A percentile compares a stretch with the other conserved stretches of the same genome.
Evolutionary conservation across 2,113 vertebrate genomes (phyloP).

Genomic region (Catharus fuscescens): DNA sequence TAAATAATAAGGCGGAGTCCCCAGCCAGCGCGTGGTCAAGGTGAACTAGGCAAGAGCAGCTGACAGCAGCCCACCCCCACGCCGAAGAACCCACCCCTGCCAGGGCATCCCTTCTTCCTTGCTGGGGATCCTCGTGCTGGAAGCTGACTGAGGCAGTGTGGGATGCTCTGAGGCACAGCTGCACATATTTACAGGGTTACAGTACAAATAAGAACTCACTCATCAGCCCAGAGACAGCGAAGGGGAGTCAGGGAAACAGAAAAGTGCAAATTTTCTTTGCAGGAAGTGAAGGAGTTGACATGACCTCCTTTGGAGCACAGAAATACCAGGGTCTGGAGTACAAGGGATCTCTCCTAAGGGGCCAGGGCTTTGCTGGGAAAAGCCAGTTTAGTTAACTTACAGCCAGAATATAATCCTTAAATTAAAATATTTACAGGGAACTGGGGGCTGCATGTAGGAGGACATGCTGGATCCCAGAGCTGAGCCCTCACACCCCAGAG

Average conservation of each 20-base stretch:
- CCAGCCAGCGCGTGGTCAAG: constrained; percentile 5
- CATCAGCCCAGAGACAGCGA: constrained; percentile 2
- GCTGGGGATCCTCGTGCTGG: neutral
- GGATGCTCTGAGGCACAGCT: constrained; percentile 68
- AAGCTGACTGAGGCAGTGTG: constrained; percentile 33
- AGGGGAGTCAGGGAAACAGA: neutral
- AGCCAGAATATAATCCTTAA: constrained; percentile 12
- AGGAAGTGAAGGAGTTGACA: constrained; percentile 30
- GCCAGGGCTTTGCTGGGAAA: neutral
- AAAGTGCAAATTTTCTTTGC: constrained; percentile 62
- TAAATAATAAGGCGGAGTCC: constrained; percentile 76
- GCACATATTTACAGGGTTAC: constrained; percentile 71
- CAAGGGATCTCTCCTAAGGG: neutral
- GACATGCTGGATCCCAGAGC: neutral
- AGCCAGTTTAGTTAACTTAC: constrained; percentile 41
- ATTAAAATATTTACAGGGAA: constrained; percentile 58
- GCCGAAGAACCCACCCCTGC: fast-evolving
- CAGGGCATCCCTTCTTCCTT: neutral
- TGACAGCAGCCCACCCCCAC: neutral
- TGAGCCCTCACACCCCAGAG: neutral
- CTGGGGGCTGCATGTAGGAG: neutral
- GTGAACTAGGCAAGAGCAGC: constrained; percentile 19
- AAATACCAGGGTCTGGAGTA: neutral
- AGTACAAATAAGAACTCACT: constrained; percentile 41
- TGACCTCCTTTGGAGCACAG: neutral